Evolutionary conservation across 2,113 vertebrate species (phyloP), one percentile per base, ranked within the genome.

Genomic region (Halichoerus grypus): DNA sequence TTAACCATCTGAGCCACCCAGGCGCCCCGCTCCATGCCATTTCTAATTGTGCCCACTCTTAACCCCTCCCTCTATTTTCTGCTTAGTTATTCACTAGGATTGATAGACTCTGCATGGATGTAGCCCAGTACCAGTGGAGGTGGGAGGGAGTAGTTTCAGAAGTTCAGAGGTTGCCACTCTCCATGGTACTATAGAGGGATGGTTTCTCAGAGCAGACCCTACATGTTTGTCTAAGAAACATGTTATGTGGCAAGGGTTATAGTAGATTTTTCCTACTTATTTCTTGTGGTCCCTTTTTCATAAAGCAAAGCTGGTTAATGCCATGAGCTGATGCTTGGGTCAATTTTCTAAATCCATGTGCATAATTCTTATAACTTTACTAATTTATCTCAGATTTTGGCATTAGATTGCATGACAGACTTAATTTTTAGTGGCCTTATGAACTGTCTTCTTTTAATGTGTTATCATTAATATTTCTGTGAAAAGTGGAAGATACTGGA

Each of bases 361-460:
- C 11, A 8, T 89, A 42, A 77, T 95, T 71, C 31, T 81, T 59
- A 31, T 67, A 91, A 55, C 26, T 82, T 61, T 67, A 95, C 63
- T 81, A 89, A 8, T 77, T 92, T 77, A 77, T 92, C 28, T 26
- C 4, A 69, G 59, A 84, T 61, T 67, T 88, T 84, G 69, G 33
- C 63, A 85, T 94, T 93, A 74, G 16, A 10, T 42, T 87, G 24
- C 74, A 14, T 72, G 63, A 71, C 28, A 89, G 28, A 9, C 67
- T 80, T 94, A 55, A 91, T 79, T 95, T 83, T 63, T 55, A 93
- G 22, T 93, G 42, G 15, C 10, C 26, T 93, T 85, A 49, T 72
- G 46, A 94, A 59, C 71, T 93, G 7, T 71, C 33, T 76, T 93
- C 18, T 91, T 94, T 49, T 31, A 55, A 93, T 91, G 19, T 96